Percentiles rank a stretch among this genome's conserved stretches.
phyloP scores from a whole-genome alignment of 2,113 vertebrate genomes.

The Clupea harengus region DNA sequence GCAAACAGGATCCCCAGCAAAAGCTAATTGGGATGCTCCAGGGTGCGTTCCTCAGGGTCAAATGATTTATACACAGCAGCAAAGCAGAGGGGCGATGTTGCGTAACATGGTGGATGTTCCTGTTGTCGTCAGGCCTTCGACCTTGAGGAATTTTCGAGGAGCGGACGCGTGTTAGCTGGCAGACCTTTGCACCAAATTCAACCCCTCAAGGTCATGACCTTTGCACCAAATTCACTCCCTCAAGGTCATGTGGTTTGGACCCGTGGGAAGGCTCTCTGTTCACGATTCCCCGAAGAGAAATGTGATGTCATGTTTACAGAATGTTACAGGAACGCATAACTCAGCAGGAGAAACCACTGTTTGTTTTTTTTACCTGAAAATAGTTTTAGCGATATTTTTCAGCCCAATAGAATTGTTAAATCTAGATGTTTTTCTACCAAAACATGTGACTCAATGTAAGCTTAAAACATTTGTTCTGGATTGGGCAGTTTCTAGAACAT shows the following conservation, averaged over 20 bases:
- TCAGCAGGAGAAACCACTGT: not conserved
- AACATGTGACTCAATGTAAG: not conserved
- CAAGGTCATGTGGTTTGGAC: not conserved
- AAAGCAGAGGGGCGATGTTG: conserved; percentile 2
- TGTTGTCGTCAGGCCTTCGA: conserved; percentile 12
- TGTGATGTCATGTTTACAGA: conserved; percentile 37
- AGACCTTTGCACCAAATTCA: conserved; percentile 26
- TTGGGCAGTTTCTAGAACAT: conserved; percentile 3
- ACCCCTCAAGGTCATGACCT: conserved; percentile 23
- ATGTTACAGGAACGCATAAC: conserved; percentile 5
- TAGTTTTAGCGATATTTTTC: not conserved
- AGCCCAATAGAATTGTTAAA: not conserved
- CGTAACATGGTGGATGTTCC: not conserved
- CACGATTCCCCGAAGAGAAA: not conserved
- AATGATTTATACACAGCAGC: conserved; percentile 56
- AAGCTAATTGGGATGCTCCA: conserved; percentile 68
- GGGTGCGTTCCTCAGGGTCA: conserved; percentile 55
- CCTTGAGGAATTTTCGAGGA: conserved; percentile 28
- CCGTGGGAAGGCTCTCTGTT: not conserved
- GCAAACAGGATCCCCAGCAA: conserved; percentile 71
- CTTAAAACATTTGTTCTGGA: not conserved
- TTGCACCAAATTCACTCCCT: conserved; percentile 11
- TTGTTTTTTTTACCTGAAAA: not conserved
- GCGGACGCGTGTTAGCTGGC: conserved; percentile 3
- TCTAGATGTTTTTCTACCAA: not conserved